Base-by-base conservation (phyloP, 2,888 invertebrate species). In the Chaitophorus viminalis region DNA sequence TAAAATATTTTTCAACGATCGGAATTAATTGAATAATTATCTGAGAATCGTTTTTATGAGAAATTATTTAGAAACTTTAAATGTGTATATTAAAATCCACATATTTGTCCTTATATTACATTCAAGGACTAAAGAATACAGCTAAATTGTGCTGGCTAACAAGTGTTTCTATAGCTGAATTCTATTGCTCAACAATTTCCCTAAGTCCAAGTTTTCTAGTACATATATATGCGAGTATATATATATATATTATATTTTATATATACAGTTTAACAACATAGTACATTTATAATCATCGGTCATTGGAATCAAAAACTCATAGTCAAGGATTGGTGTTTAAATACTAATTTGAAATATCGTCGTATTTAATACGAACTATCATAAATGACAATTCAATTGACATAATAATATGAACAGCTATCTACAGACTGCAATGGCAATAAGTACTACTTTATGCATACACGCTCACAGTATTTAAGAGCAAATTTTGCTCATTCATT, bases 1-100 rank as follows among this genome's bases (percentile, higher is more conserved):
- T 70, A 46, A 70, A 29, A 82, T 9, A 29, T 39, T n/a, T 60
- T 70, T 82, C 46, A 70, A 70, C 46, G 36, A 39, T 79, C 36
- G 9, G 14, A 11, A 36, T 78, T 78, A 78, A 60, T 68, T 31
- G 29, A 70, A 74, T 74, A 36, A 74, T 25, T 33, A 33, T 21
- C n/a, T 4, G 33, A 60, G 31, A 60, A 60, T 83, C 21, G 74
- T 74, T 5, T n/a, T 74, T 83, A 11, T 39, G 11, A 14, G 60
- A 75, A 75, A 8, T 54, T 2, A 9, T 25, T 39, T 39, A 25
- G 36, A 74, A 74, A 52, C 25, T 70, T 70, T 31, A 1, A 11
- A 31, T 11, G 36, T 46, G 14, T 46, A 52, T 76, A 18, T 31
- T 9, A 31, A 18, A 54, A 33, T 33, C 11, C 17, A 29, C 3